Evolutionary conservation across 1,140 invertebrate species (phyloP).

Genomic region (Atta cephalotes): DNA sequence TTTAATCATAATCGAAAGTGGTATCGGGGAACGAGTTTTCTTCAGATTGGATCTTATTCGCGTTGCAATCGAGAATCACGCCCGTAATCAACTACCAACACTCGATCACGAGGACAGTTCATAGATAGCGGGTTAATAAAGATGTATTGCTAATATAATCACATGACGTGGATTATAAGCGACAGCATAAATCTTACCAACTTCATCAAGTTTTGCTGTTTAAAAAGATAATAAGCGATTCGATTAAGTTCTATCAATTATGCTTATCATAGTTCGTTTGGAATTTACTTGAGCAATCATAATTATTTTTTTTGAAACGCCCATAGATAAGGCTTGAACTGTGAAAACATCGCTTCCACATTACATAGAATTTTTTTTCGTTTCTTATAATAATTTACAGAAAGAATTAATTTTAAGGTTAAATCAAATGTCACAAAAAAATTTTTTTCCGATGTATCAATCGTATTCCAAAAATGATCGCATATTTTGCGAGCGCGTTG

Average conservation of each 20-base stretch:
- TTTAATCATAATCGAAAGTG: constrained; percentile 62
- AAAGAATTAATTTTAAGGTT: neutral
- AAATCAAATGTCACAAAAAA: neutral
- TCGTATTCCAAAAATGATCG: constrained; percentile 19
- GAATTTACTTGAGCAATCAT: constrained; percentile 5
- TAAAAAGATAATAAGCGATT: constrained; percentile 36
- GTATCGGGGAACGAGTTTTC: constrained; percentile 40
- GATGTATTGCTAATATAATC: constrained; percentile 57
- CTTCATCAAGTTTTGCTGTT: constrained; percentile 14
- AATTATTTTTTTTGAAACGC: neutral
- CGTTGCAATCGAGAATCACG: constrained; percentile 32
- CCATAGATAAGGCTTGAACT: neutral
- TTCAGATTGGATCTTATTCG: constrained; percentile 52
- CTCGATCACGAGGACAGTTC: constrained; percentile 58
- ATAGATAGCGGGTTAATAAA: constrained; percentile 59
- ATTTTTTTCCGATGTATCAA: neutral
- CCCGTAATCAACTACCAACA: constrained; percentile 49
- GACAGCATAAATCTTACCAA: constrained; percentile 34
- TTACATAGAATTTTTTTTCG: neutral
- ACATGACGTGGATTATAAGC: constrained; percentile 37
- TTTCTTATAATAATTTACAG: constrained; percentile 2
- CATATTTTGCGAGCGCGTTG: neutral
- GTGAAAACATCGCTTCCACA: neutral
- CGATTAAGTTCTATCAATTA: constrained; percentile 47
- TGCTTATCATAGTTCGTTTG: neutral